A percentile compares a stretch with the other conserved stretches of the same genome.
Conservation (phyloP, 2,888 invertebrate genomes). For the Acleris laterana region DNA sequence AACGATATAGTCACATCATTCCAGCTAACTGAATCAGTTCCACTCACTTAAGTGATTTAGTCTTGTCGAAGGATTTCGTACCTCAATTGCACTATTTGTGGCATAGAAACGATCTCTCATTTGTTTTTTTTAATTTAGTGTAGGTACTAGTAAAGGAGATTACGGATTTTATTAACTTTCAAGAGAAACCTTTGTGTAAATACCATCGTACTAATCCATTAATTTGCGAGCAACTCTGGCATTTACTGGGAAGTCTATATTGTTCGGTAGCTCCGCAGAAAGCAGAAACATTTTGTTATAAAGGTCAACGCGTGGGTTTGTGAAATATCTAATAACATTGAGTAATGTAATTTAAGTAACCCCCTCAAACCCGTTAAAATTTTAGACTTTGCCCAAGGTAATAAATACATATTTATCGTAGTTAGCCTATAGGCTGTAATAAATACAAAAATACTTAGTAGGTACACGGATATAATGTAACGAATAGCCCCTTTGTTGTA, state of each 20-base stretch:
- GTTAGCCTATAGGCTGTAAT: too few relatives aligned
- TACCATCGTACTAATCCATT: slow-evolving; percentile 14
- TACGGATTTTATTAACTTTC: too few relatives aligned
- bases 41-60: slow-evolving; percentile 9
- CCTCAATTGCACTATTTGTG: not conserved
- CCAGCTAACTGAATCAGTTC: slow-evolving; percentile 44
- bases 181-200: not conserved
- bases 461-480: too few relatives aligned
- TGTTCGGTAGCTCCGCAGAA: slow-evolving; percentile 9
- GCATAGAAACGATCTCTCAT: too few relatives aligned
- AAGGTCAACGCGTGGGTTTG: slow-evolving; percentile 33
- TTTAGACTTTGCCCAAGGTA: too few relatives aligned
- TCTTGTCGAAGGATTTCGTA: not conserved
- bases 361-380: too few relatives aligned
- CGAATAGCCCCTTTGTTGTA: too few relatives aligned
- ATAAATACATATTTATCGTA: too few relatives aligned
- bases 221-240: slow-evolving; percentile 10
- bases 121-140: too few relatives aligned
- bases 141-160: too few relatives aligned
- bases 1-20: slow-evolving; percentile 53
- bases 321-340: slow-evolving; percentile 8
- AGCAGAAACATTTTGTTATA: slow-evolving; percentile 3
- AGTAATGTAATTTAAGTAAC: not conserved
- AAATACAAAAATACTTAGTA: too few relatives aligned
- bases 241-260: slow-evolving; percentile 10